Evolutionary conservation across 2,888 invertebrate species (phyloP).

Genomic region (Andrena dorsata): DNA sequence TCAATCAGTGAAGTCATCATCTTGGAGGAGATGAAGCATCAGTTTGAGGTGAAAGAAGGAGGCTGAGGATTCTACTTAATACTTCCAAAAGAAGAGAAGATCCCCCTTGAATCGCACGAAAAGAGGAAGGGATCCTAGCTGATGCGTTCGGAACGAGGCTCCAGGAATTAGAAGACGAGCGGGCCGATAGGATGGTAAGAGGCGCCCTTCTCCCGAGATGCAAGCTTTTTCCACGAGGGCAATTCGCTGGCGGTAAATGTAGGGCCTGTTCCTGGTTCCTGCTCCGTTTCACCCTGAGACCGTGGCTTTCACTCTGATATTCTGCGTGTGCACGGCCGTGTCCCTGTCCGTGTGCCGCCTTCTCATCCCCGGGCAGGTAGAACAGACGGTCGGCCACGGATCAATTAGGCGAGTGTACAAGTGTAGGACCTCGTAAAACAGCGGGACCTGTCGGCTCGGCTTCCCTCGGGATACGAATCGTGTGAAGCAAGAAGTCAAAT

Average conservation of each 20-base stretch:
- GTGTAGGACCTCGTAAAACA: constrained; percentile 70
- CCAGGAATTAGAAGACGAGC: constrained; percentile 27
- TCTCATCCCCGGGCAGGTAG: constrained; percentile 75
- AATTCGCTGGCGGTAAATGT: constrained; percentile 56
- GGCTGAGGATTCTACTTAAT: background rate
- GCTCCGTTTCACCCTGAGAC: constrained; percentile 55
- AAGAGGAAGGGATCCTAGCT: background rate
- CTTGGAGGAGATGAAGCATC: no score
- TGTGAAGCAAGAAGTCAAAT: constrained; percentile 53
- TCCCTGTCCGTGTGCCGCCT: constrained; percentile 70
- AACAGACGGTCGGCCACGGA: constrained; percentile 69
- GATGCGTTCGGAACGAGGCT: constrained; percentile 16
- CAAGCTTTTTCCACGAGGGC: constrained; percentile 48
- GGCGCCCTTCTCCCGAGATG: constrained; percentile 41
- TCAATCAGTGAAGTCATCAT: no score
- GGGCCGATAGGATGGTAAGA: constrained; percentile 21
- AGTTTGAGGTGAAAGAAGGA: background rate
- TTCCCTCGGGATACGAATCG: constrained; percentile 57
- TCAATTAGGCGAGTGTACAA: constrained; percentile 73
- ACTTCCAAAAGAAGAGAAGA: background rate
- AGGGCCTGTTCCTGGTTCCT: constrained; percentile 67
- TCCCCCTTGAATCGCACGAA: constrained; percentile 20
- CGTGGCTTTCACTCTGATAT: constrained; percentile 61
- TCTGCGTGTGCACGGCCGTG: constrained; percentile 61
- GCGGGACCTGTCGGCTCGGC: constrained; percentile 57